phyloP scores from a whole-genome alignment of 2,113 vertebrate genomes.

The Mirounga angustirostris region DNA sequence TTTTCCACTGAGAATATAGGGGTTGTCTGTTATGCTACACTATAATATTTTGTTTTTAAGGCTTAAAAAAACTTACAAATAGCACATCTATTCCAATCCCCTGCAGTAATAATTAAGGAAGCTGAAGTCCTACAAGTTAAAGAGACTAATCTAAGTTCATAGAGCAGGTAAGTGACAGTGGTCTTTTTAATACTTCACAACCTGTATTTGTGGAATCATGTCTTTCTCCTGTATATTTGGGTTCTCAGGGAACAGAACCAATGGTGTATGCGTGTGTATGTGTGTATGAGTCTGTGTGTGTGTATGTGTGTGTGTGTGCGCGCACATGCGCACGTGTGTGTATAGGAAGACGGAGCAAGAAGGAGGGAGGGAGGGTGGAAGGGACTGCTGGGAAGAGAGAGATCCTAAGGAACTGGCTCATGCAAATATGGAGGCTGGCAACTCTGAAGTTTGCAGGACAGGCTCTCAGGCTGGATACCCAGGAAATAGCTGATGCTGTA shows the following conservation, averaged over 20 bases:
- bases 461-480: neutral
- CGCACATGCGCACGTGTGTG: neutral
- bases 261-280: neutral
- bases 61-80: neutral
- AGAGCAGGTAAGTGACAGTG: neutral
- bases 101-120: constrained; percentile 1
- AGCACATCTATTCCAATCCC: neutral
- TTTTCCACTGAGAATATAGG: neutral
- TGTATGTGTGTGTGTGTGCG: too few relatives aligned
- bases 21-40: neutral
- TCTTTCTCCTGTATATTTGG: neutral
- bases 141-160: neutral
- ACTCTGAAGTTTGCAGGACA: neutral
- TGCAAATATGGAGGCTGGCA: neutral
- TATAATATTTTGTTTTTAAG: neutral
- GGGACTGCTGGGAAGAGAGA: neutral
- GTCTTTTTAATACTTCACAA: neutral
- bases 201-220: neutral
- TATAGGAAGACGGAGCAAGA: neutral
- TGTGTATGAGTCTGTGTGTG: neutral
- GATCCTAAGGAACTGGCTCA: neutral
- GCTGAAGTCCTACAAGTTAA: neutral
- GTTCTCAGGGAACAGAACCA: neutral
- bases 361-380: rapidly evolving
- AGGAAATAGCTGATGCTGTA: neutral